phyloP scores from a whole-genome alignment of 2,113 vertebrate species.

The Sapajus apella region DNA sequence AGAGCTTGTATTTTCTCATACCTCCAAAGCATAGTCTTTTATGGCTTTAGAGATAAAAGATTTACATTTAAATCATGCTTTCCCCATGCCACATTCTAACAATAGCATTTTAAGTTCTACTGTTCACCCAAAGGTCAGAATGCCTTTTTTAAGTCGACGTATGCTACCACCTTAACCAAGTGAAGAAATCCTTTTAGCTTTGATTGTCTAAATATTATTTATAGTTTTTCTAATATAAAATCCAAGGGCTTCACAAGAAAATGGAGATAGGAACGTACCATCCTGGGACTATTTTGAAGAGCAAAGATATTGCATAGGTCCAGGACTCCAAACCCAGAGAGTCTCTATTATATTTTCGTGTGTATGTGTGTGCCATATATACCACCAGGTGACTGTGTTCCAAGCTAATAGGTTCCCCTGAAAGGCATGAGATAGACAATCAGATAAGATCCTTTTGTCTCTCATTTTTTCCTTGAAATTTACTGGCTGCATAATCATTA shows the following conservation, averaged over 20 bases:
- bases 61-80: conserved; percentile 78
- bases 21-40: conserved; percentile 76
- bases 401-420: conserved; percentile 21
- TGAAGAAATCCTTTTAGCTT: conserved; percentile 55
- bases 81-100: conserved; percentile 65
- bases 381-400: conserved; percentile 56
- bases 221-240: conserved; percentile 47
- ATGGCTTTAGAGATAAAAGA: conserved; percentile 74
- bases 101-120: conserved; percentile 73
- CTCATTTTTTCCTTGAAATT: conserved; percentile 39
- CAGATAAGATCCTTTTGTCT: conserved; percentile 58
- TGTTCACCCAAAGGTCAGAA: conserved; percentile 72
- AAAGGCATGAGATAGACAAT: conserved; percentile 26
- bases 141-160: not conserved
- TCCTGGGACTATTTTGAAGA: conserved; percentile 18
- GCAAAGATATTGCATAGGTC: conserved; percentile 4
- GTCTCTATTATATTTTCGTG: not conserved
- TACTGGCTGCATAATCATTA: not conserved
- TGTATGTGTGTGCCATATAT: not conserved
- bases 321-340: not conserved
- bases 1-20: conserved; percentile 72
- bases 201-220: conserved; percentile 61
- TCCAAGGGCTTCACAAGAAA: conserved; percentile 35
- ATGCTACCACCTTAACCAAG: conserved; percentile 59
- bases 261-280: not conserved